Evolutionary conservation across 2,888 invertebrate species (phyloP).

Genomic region (Meghimatium bilineatum): DNA sequence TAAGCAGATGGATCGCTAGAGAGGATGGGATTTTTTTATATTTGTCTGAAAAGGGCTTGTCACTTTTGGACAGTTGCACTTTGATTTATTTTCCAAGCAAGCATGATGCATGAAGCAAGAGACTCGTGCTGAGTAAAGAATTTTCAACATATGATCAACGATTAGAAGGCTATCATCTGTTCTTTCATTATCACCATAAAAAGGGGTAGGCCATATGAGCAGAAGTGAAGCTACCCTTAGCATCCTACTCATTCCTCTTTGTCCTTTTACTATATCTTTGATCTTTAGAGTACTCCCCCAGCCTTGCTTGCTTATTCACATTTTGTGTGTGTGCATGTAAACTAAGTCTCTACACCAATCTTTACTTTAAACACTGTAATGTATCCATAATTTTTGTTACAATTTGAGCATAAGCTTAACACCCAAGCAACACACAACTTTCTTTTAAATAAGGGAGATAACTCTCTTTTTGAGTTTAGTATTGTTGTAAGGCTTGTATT

Average conservation of each 20-base stretch:
- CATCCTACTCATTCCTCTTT: constrained; percentile 4
- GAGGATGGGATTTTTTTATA: not conserved
- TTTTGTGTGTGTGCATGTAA: not conserved
- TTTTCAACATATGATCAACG: constrained; percentile 26
- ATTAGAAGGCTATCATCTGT: constrained; percentile 28
- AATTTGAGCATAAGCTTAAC: not conserved
- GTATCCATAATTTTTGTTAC: not conserved
- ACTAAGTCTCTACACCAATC: not conserved
- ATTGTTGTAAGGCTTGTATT: not conserved
- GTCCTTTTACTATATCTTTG: not conserved
- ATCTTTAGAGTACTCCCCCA: not conserved
- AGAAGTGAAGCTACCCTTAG: not conserved
- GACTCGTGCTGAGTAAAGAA: constrained; percentile 4
- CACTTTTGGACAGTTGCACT: constrained; percentile 10
- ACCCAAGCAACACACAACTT: too few species aligned
- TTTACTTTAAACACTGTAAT: not conserved
- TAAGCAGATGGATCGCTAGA: constrained; percentile 40
- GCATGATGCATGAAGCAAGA: constrained; percentile 32
- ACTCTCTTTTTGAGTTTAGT: not conserved
- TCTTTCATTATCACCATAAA: not conserved
- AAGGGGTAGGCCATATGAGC: not conserved
- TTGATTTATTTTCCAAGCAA: constrained; percentile 21
- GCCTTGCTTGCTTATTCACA: not conserved
- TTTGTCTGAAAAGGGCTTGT: constrained; percentile 26
- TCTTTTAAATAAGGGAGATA: not conserved